Evolutionary conservation across 2,113 vertebrate genomes (phyloP), one percentile per base, ranked within the genome.

Genomic region (Kryptolebias marmoratus): DNA sequence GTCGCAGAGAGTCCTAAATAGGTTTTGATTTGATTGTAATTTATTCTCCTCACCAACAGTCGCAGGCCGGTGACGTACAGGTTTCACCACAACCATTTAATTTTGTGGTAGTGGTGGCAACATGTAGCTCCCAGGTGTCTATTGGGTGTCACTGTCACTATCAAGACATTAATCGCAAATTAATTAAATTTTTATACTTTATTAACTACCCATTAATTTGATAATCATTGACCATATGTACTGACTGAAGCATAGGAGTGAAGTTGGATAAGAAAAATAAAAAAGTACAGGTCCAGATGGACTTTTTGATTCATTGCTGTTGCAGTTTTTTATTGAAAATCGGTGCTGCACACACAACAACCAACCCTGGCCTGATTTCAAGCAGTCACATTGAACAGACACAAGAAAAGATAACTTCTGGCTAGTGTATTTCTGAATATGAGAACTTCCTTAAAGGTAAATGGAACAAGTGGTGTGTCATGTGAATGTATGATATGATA

Each of bases 271-370:
- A 69, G 28, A 39, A 28, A 32, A 36, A n/a, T 15, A 42, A 45
- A 36, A 27, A 62, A 48, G 12, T 45, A 36, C 52, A 67, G 57
- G 73, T 89, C 70, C 71, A 85, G 32, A 80, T 78, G 80, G 54
- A 75, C 73, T 80, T 49, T 2, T 47, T 22, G 73, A 81, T 68
- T 66, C 56, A 54, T 66, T 75, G 71, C 64, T 57, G 53, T 28
- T 77, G 18, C 58, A 55, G 22, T 71, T 68, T 22, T 65, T 69
- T 74, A 16, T 79, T 75, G 49, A 49, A 22, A 61, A 69, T 22
- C 56, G 56, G 70, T 59, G 30, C 10, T 66, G 22, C 49, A 63
- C 70, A 73, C 22, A 7, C 58, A 68, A 48, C 55, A 32, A 60
- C 63, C 45, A 52, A 10, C n/a, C 2, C 63, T 39, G 30, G 31